Evolutionary conservation across 2,888 invertebrate species (phyloP).

Genomic region (Cephus runcator): DNA sequence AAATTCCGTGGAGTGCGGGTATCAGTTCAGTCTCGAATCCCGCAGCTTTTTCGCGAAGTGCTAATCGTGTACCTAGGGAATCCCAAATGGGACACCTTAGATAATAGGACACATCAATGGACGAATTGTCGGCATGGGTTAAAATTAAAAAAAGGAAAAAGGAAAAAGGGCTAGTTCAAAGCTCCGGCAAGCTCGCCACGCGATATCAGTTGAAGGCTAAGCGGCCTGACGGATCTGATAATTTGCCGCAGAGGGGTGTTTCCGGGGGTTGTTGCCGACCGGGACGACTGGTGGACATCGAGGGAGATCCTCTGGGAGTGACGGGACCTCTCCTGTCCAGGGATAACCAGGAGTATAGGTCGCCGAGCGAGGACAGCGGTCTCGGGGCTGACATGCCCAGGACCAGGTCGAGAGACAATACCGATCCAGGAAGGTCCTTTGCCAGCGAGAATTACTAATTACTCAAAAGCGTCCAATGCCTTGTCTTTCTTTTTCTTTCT

Average conservation of each 20-base stretch:
- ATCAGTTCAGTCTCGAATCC: no score
- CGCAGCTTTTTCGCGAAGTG: no score
- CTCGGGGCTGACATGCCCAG: conserved; percentile 84
- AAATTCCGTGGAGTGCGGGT: no score
- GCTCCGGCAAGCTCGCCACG: conserved; percentile 51
- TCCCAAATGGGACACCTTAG: no score
- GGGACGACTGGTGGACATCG: conserved; percentile 62
- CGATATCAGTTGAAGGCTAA: neutral
- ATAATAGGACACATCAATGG: no score
- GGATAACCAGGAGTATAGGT: conserved; percentile 79
- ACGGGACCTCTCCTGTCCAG: conserved; percentile 59
- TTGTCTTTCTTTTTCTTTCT: no score
- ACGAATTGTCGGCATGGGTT: neutral
- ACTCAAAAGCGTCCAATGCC: no score
- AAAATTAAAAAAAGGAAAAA: neutral
- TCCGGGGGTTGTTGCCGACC: conserved; percentile 57
- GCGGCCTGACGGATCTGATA: conserved; percentile 40
- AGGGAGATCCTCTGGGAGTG: conserved; percentile 62
- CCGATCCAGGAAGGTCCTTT: no score
- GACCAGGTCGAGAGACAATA: conserved; percentile 50
- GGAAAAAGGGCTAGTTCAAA: conserved; percentile 28
- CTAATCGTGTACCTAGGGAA: no score
- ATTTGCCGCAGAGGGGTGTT: conserved; percentile 61
- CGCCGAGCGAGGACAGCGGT: conserved; percentile 95
- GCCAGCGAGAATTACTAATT: no score